Evolutionary conservation across 2,888 invertebrate species (phyloP).

Genomic region (Sialis lutaria): DNA sequence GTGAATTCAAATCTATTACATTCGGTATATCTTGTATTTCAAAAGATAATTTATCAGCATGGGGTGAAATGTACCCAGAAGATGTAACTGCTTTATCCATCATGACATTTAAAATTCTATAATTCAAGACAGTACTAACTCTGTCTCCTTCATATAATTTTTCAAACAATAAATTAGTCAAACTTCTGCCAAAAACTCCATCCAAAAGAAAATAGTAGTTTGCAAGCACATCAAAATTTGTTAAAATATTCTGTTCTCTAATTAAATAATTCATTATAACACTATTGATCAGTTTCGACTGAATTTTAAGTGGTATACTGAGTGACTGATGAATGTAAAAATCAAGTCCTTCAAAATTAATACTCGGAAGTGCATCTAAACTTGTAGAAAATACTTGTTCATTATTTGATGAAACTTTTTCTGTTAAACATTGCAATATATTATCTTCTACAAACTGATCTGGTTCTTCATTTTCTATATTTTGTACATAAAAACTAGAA

Average conservation of each 20-base stretch:
- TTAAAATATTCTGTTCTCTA: conserved; percentile 43
- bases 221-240: conserved; percentile 54
- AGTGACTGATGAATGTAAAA: conserved; percentile 40
- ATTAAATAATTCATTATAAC: conserved; percentile 54
- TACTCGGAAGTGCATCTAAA: neutral
- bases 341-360: neutral
- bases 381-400: neutral
- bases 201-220: conserved; percentile 66
- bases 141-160: conserved; percentile 44
- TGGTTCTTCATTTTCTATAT: neutral
- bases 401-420: neutral
- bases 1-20: conserved; percentile 42
- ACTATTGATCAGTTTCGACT: conserved; percentile 50
- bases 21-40: conserved; percentile 40
- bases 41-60: conserved; percentile 43
- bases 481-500: neutral
- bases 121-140: conserved; percentile 51
- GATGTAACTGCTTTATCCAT: conserved; percentile 50
- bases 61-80: conserved; percentile 42
- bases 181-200: conserved; percentile 57
- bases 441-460: neutral
- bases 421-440: neutral
- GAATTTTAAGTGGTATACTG: conserved; percentile 46
- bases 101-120: conserved; percentile 47
- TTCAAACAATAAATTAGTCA: conserved; percentile 50